These are phyloP conservation scores for Percopsis omiscomaycus DNA, from an alignment of 2,797 vertebrate species.

Conservation along the genomic window DNA sequence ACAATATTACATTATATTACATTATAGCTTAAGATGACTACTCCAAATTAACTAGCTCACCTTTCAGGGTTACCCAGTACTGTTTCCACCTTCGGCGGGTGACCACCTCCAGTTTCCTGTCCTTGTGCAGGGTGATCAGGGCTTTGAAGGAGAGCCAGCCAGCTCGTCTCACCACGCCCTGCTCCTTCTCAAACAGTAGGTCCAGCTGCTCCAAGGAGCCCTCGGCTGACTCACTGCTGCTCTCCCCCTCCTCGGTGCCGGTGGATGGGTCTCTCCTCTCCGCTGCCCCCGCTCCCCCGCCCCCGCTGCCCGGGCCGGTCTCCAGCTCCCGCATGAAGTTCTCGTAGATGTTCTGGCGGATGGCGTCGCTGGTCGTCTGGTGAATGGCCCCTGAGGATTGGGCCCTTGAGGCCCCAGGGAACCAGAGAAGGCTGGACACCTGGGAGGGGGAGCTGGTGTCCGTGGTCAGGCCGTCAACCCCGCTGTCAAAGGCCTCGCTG, in stretches of 20 bases:
- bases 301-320: constrained; percentile 73
- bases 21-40: background rate
- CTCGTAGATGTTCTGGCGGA: constrained; percentile 92
- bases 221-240: constrained; percentile 86
- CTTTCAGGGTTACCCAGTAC: constrained; percentile 95
- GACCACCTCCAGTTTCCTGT: constrained; percentile 90
- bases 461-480: constrained; percentile 82
- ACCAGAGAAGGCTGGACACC: constrained; percentile 82
- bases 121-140: constrained; percentile 89
- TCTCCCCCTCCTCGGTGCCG: constrained; percentile 82
- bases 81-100: constrained; percentile 91
- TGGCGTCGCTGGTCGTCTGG: constrained; percentile 75
- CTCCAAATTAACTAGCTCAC: constrained; percentile 59
- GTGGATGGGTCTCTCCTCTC: constrained; percentile 82
- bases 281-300: constrained; percentile 12
- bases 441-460: constrained; percentile 83
- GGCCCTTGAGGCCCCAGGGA: constrained; percentile 78
- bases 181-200: constrained; percentile 90
- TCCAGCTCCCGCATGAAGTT: constrained; percentile 96
- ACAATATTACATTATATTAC: too few species aligned
- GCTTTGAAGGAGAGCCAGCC: constrained; percentile 96
- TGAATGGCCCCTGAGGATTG: constrained; percentile 82
- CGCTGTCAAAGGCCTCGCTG: constrained; percentile 87
- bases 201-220: constrained; percentile 91
- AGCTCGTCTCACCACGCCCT: constrained; percentile 91